Evolutionary conservation across 2,888 invertebrate species (phyloP).

Genomic region (Gibbula magus): DNA sequence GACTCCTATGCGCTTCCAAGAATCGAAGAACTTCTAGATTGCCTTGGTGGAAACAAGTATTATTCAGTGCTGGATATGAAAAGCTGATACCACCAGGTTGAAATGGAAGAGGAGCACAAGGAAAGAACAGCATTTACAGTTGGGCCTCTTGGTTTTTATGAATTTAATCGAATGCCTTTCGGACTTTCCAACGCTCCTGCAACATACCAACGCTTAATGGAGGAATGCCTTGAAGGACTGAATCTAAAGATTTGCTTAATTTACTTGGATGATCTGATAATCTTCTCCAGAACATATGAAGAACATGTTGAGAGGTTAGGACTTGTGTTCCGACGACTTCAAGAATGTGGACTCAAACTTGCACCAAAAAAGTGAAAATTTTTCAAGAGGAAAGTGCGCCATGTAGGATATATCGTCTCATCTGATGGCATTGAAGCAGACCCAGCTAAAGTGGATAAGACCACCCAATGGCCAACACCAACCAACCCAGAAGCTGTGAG

Average conservation of each 20-base stretch:
- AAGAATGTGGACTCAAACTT: background rate
- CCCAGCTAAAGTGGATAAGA: background rate
- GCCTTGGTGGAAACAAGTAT: background rate
- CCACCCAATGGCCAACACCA: background rate
- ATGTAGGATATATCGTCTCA: conserved; percentile 6
- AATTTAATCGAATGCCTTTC: background rate
- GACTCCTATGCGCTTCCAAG: no score
- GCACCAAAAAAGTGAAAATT: background rate
- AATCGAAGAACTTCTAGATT: background rate
- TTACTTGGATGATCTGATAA: background rate
- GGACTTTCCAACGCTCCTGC: no score
- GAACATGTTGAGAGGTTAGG: background rate
- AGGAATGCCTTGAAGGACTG: background rate
- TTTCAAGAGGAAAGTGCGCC: background rate
- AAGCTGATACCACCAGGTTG: background rate
- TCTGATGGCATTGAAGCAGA: background rate
- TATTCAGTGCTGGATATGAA: background rate
- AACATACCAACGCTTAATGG: background rate
- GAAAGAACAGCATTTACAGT: background rate
- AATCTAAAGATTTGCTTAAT: background rate
- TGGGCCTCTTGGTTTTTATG: background rate
- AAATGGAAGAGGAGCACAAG: no score
- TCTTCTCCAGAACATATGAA: background rate
- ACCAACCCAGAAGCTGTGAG: background rate
- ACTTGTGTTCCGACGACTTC: no score